phyloP scores from a whole-genome alignment of 2,113 vertebrate genomes.

The Podiceps cristatus region DNA sequence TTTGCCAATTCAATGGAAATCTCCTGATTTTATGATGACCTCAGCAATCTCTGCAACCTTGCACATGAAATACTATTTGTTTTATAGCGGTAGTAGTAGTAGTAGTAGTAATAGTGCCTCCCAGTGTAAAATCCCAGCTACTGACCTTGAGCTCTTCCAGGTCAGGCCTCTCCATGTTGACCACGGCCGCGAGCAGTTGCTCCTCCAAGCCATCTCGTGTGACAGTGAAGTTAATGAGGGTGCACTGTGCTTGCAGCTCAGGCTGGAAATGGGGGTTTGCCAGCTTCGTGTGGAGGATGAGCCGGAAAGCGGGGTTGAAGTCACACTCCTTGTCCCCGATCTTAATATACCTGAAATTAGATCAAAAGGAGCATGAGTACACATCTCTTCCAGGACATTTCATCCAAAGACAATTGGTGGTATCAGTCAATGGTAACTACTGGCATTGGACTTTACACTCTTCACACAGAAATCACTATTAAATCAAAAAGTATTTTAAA shows the following conservation, averaged over 20 bases:
- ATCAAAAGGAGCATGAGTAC: not conserved
- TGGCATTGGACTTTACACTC: no score
- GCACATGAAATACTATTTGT: not conserved
- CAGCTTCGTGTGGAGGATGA: conserved; percentile 95
- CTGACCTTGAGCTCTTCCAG: conserved; percentile 92
- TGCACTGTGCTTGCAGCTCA: conserved; percentile 96
- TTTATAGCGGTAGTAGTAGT: not conserved
- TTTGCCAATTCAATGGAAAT: not conserved
- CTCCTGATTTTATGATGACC: not conserved
- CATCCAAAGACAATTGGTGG: not conserved
- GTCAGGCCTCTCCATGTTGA: conserved; percentile 92
- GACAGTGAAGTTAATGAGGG: conserved; percentile 94
- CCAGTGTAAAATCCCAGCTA: no score
- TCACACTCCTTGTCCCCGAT: conserved; percentile 96
- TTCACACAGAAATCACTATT: not conserved
- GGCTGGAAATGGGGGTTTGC: conserved; percentile 95
- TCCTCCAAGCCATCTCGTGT: conserved; percentile 92
- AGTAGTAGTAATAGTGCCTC: not conserved
- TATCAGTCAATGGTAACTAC: not conserved
- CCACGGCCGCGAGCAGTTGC: conserved; percentile 90
- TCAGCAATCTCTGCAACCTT: not conserved
- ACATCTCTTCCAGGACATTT: not conserved
- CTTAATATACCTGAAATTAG: conserved; percentile 84
- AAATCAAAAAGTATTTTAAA: not conserved
- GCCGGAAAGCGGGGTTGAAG: conserved; percentile 87